Base-by-base conservation (phyloP, 2,888 invertebrate species). In the Tenthredo amoena region DNA sequence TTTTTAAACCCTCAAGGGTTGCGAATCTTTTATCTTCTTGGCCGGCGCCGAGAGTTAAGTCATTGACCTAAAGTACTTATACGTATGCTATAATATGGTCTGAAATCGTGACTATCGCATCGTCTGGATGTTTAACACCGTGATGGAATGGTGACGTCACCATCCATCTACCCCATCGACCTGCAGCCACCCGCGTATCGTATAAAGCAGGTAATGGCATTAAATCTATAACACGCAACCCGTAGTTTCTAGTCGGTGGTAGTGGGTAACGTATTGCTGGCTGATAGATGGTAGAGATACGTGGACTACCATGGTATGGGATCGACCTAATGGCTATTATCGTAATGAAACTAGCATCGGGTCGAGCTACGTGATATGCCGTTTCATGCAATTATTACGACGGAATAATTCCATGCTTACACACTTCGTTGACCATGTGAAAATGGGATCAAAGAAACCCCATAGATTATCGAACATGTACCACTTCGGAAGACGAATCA, bases 81-180 rank as follows among this genome's bases (percentile, higher is more conserved):
- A 74, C 31, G 31, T 34, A 18, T 4, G 0, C n/a, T 3, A 15
- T 47, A 47, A 34, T 7, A 77, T 26, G 31, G 34, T 77, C 2
- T 31, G 62, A 77, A 40, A 77, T 55, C 81, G 81, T 37, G 81
- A 62, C 58, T 40, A 81, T 58, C 62, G 84, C 50, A 18, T 47
- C n/a, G 77, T 50, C 47, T 79, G 47, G 85, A 68, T 81, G 68
- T 85, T 40, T 79, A 50, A 47, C 77, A 82, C 84, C 86, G 87
- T 89, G 89, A 90, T 90, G 87, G 89, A 89, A 89, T 87, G 88
- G 87, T 88, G 88, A 88, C 88, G 89, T 88, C 88, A 87, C 87
- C 88, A 88, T 89, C 88, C 88, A 89, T 89, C 89, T 87, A 87
- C 85, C 85, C 88, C 87, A 88, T 88, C 89, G 88, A 87, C 86